phyloP scores from a whole-genome alignment of 1,140 invertebrate species.

The Danaus plexippus region DNA sequence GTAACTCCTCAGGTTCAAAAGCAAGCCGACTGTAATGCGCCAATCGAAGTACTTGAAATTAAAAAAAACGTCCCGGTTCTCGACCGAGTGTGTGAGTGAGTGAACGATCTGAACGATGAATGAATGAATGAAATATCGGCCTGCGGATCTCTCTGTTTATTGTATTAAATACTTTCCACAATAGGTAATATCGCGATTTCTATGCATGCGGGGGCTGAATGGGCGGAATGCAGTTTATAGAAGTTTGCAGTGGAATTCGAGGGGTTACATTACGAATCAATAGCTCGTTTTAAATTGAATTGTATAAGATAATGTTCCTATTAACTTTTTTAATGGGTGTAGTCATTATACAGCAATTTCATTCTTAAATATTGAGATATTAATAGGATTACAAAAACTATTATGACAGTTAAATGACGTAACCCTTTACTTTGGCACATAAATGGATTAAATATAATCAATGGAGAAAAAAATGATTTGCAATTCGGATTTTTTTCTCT shows the following conservation, averaged over 20 bases:
- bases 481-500: no score
- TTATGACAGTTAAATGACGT: no score
- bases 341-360: no score
- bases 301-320: constrained; percentile 38
- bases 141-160: constrained; percentile 60
- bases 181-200: constrained; percentile 41
- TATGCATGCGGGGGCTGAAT: constrained; percentile 46
- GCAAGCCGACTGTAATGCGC: constrained; percentile 50
- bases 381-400: no score
- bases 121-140: constrained; percentile 56
- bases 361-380: no score
- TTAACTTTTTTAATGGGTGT: constrained; percentile 9
- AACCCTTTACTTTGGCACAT: no score
- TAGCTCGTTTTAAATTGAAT: constrained; percentile 25
- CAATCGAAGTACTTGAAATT: constrained; percentile 59
- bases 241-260: constrained; percentile 37
- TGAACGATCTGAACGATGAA: constrained; percentile 27
- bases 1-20: constrained; percentile 53
- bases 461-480: no score
- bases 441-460: no score
- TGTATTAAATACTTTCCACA: constrained; percentile 57
- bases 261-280: constrained; percentile 31
- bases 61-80: constrained; percentile 38
- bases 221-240: constrained; percentile 42
- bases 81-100: constrained; percentile 44